These are phyloP conservation scores for Volucella inflata DNA, from an alignment of 2,888 invertebrate species.

Conservation along the genomic window DNA sequence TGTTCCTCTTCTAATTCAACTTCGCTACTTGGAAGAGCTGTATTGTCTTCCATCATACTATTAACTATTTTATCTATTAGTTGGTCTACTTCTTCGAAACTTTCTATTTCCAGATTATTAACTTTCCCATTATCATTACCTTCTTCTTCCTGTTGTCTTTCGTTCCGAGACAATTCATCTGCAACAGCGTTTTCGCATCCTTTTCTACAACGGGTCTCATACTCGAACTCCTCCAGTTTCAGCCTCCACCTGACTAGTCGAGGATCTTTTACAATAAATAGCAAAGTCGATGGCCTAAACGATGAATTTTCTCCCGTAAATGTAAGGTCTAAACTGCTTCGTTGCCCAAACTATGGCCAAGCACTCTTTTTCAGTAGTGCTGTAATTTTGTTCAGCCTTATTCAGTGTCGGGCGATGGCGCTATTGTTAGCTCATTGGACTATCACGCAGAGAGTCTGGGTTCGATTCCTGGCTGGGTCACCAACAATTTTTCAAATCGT, in stretches of 20 bases:
- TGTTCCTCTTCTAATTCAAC: background rate
- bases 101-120: background rate
- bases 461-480: no score
- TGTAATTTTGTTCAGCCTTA: no score
- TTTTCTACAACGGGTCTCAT: constrained; percentile 74
- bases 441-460: no score
- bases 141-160: constrained; percentile 7
- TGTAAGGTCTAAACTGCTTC: no score
- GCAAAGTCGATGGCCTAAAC: background rate
- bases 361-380: constrained; percentile 79
- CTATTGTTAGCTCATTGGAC: no score
- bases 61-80: constrained; percentile 2
- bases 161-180: constrained; percentile 59
- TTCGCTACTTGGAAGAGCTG: constrained; percentile 8
- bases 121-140: constrained; percentile 5
- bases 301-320: no score
- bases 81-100: constrained; percentile 3
- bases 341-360: constrained; percentile 79
- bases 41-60: constrained; percentile 3
- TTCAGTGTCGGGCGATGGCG: no score
- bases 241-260: background rate
- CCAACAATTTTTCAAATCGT: no score
- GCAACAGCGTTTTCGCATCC: constrained; percentile 57
- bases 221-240: constrained; percentile 76
- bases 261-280: background rate